phyloP scores from a whole-genome alignment of 2,888 invertebrate genomes.

The Myathropa florea region DNA sequence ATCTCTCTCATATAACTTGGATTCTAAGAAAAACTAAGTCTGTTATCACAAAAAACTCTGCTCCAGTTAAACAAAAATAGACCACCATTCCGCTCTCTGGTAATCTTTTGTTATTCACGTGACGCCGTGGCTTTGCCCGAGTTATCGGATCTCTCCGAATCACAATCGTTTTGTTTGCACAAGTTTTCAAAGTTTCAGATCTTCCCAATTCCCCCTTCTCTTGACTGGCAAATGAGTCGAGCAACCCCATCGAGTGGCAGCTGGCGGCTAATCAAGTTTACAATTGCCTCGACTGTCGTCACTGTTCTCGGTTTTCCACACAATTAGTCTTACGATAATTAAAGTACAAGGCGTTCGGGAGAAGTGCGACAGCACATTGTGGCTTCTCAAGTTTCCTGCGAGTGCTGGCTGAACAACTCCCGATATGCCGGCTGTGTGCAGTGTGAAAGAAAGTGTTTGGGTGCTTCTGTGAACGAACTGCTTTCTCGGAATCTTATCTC shows the following conservation, averaged over 20 bases:
- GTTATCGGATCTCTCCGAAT: background rate
- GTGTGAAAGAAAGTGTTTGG: background rate
- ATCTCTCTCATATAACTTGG: too few species aligned
- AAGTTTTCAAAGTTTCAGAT: too few species aligned
- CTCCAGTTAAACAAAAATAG: background rate
- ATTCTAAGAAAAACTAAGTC: background rate
- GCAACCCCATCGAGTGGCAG: background rate
- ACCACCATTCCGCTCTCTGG: background rate
- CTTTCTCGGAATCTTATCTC: background rate
- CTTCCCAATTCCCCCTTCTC: background rate
- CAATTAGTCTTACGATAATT: slow-evolving; percentile 2
- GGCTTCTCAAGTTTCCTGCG: background rate
- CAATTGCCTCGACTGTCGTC: background rate
- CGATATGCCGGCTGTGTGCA: background rate
- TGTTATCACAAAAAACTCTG: background rate
- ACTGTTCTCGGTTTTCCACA: background rate
- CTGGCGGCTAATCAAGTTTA: background rate
- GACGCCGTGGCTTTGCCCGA: background rate
- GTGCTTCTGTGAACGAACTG: background rate
- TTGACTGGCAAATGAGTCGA: background rate
- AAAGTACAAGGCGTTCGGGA: background rate
- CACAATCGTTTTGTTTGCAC: background rate
- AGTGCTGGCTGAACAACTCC: background rate
- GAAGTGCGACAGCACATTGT: background rate
- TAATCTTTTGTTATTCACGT: slow-evolving; percentile 4